Evolutionary conservation across 2,888 invertebrate species (phyloP).

Genomic region (Slavum lentiscoides): DNA sequence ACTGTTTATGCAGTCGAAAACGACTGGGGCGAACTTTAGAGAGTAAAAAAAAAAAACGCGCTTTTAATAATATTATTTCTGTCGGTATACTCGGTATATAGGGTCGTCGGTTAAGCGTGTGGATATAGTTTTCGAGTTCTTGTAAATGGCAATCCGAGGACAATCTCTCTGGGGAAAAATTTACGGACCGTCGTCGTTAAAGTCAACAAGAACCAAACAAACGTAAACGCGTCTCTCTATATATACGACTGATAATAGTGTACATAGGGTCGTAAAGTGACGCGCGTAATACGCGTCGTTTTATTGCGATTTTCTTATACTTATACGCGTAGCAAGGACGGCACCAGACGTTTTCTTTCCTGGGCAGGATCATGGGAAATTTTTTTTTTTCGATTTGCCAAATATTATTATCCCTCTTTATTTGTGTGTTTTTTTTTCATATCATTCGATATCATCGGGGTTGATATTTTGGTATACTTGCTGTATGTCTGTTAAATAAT

Average conservation of each 20-base stretch:
- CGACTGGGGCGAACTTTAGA: not conserved
- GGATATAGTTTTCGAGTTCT: slow-evolving; percentile 16
- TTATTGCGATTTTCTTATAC: slow-evolving; percentile 12
- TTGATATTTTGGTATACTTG: no score
- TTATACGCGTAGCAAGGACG: not conserved
- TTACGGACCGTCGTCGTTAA: slow-evolving; percentile 32
- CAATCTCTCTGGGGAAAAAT: slow-evolving; percentile 12
- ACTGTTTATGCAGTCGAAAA: not conserved
- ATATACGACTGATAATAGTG: slow-evolving; percentile 17
- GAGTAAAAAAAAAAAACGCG: not conserved
- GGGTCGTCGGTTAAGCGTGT: not conserved
- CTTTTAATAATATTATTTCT: slow-evolving; percentile 16
- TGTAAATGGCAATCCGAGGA: not conserved
- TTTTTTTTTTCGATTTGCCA: no score
- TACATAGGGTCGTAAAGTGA: slow-evolving; percentile 30
- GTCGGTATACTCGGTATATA: not conserved
- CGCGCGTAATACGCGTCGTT: slow-evolving; percentile 26
- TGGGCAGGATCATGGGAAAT: no score
- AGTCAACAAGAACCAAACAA: slow-evolving; percentile 26
- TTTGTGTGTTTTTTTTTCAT: no score
- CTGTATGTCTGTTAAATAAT: no score
- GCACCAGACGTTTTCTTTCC: no score
- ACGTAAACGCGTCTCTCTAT: not conserved
- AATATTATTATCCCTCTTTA: no score
- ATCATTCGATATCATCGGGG: no score